Percentiles rank a stretch among this genome's conserved stretches.
phyloP scores from a whole-genome alignment of 2,113 vertebrate genomes.

The Melanotaenia duboulayi region DNA sequence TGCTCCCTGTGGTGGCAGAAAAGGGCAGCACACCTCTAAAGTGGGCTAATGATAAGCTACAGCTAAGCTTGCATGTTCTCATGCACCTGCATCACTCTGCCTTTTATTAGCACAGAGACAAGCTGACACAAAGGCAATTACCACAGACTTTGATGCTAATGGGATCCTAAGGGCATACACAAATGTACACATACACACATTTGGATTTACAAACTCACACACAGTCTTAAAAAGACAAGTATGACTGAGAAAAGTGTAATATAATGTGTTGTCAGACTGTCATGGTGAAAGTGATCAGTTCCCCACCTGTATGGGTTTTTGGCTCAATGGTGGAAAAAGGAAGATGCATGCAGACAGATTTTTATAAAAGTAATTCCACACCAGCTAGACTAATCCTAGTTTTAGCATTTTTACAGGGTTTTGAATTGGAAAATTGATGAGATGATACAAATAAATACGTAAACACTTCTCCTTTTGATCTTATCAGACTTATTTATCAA shows the following conservation, averaged over 20 bases:
- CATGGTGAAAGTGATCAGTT: slow-evolving; percentile 19
- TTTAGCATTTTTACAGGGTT: too few relatives aligned
- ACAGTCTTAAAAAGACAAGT: not conserved
- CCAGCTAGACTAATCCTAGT: too few relatives aligned
- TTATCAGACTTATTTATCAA: too few relatives aligned
- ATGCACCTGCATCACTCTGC: slow-evolving; percentile 60
- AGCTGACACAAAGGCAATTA: slow-evolving; percentile 75
- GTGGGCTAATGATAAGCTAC: slow-evolving; percentile 71
- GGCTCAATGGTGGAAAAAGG: not conserved
- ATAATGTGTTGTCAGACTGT: slow-evolving; percentile 4
- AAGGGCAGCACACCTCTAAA: slow-evolving; percentile 71
- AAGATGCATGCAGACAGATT: too few relatives aligned
- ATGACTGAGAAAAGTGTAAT: slow-evolving; percentile 1
- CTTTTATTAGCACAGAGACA: slow-evolving; percentile 73
- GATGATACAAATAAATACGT: too few relatives aligned
- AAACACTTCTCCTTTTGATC: too few relatives aligned
- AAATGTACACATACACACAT: slow-evolving; percentile 24
- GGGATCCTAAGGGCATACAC: slow-evolving; percentile 44
- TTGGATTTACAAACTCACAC: not conserved
- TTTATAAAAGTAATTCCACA: too few relatives aligned
- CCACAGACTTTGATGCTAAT: slow-evolving; percentile 70
- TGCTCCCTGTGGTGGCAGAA: slow-evolving; percentile 69
- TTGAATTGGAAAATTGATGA: too few relatives aligned
- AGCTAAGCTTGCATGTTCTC: slow-evolving; percentile 48
- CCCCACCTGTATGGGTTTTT: not conserved